Evolutionary conservation across 2,113 vertebrate species (phyloP).

Genomic region (Tachuris rubrigastra): DNA sequence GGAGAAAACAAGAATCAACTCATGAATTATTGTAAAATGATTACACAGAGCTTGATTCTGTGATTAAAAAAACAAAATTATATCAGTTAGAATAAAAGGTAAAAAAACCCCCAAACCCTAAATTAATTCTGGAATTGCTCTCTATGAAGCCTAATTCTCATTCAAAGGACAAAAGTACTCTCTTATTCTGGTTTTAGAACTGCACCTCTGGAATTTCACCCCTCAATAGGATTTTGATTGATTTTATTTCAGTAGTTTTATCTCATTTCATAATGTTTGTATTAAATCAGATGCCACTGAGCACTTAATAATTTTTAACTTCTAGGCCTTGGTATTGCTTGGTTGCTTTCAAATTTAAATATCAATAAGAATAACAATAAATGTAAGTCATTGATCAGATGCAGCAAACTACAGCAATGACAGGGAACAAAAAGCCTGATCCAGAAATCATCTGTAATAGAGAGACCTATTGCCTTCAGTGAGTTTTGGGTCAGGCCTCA

Average conservation of each 20-base stretch:
- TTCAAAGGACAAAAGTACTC: not conserved
- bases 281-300: conserved; percentile 30
- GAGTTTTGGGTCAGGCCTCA: not conserved
- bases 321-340: not conserved
- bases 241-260: conserved; percentile 48
- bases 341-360: conserved; percentile 14
- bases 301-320: conserved; percentile 19
- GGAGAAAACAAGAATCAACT: not conserved
- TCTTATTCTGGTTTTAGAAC: not conserved
- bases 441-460: not conserved
- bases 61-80: not conserved
- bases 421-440: not conserved
- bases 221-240: conserved; percentile 30
- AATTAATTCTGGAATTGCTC: not conserved
- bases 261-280: conserved; percentile 28
- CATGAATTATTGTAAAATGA: not conserved
- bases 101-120: fast-evolving
- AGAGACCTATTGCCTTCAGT: not conserved
- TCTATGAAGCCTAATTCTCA: not conserved
- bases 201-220: not conserved
- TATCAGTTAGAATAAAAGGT: not conserved
- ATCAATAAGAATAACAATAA: conserved; percentile 10
- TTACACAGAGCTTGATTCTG: not conserved
- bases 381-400: conserved; percentile 7
- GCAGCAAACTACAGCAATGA: not conserved